Conservation (phyloP, 2,797 vertebrate genomes). For the Tragopan temminckii region DNA sequence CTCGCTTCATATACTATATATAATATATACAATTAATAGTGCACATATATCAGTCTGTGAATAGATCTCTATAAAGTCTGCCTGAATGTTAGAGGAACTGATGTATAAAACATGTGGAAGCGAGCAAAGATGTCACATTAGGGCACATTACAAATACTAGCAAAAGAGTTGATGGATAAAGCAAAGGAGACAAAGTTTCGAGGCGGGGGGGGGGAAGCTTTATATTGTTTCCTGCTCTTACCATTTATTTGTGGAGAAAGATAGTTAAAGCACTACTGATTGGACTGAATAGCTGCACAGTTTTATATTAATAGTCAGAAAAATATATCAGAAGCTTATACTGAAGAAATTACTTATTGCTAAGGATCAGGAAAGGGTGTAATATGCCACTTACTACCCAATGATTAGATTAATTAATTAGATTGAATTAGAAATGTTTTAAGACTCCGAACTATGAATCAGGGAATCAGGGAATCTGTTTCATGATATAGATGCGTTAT, state of each 20-base stretch:
- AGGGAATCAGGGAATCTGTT: not conserved
- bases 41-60: slow-evolving; percentile 61
- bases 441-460: not conserved
- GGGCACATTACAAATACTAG: slow-evolving; percentile 47
- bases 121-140: slow-evolving; percentile 62
- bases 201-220: not conserved
- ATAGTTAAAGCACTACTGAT: not conserved
- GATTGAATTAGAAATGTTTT: not conserved
- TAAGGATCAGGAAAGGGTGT: slow-evolving; percentile 18
- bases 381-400: not conserved
- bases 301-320: slow-evolving; percentile 22
- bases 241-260: slow-evolving; percentile 10
- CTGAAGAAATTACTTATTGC: not conserved
- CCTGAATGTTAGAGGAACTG: slow-evolving; percentile 34
- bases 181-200: not conserved
- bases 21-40: slow-evolving; percentile 77
- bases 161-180: slow-evolving; percentile 49
- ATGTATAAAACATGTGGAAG: slow-evolving; percentile 71
- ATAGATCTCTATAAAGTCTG: slow-evolving; percentile 58
- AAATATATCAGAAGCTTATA: slow-evolving; percentile 9
- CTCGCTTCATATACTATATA: slow-evolving; percentile 65
- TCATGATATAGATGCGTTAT: rapidly evolving
- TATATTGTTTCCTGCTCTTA: not conserved
- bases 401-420: slow-evolving; percentile 14
- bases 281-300: not conserved